Evolutionary conservation across 2,888 invertebrate species (phyloP), one percentile per base, ranked within the genome.

Genomic region (Nomada flava): DNA sequence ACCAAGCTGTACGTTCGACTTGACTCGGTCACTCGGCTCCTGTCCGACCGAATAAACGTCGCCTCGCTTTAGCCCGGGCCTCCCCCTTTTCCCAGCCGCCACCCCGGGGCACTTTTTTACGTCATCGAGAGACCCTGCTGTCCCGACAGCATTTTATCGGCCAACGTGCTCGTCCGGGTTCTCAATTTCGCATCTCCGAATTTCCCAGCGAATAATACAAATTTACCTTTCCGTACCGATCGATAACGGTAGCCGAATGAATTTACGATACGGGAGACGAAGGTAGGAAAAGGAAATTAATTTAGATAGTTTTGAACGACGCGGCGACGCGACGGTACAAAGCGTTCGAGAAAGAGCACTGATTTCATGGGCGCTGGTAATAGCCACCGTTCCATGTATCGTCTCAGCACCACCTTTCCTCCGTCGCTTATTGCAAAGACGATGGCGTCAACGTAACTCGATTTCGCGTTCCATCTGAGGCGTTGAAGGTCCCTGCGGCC

Each of bases 391-490:
- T 72, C 47, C 69, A 47, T 78, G 80, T 70, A 85, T 79, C 73
- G 75, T 11, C 50, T 23, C 70, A 74, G 78, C 81, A 87, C 80
- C 81, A 87, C 80, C 79, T 88, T 79, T 80, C 59, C 80, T 67
- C 67, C 68, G 85, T 82, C 87, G 80, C 84, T 89, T 89, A 90
- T 90, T 86, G 89, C 85, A 76, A 78, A 81, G 83, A 84, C 85
- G 88, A 90, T 89, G 86, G 87, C 86, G 84, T 84, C 81, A 79
- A 71, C 73, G 82, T 89, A 93, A 93, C 91, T 93, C 90, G 89
- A 93, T 93, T 93, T 93, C 86, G 89, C 90, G 91, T 91, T 92
- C 93, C 93, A 93, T 93, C 93, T 92, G 93, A 93, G 91, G 91
- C 91, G 89, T 87, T 88, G 88, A 90, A 90, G 88, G 90, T 89